Conservation (phyloP, 2,888 invertebrate genomes). For the Chouioia cunea region DNA sequence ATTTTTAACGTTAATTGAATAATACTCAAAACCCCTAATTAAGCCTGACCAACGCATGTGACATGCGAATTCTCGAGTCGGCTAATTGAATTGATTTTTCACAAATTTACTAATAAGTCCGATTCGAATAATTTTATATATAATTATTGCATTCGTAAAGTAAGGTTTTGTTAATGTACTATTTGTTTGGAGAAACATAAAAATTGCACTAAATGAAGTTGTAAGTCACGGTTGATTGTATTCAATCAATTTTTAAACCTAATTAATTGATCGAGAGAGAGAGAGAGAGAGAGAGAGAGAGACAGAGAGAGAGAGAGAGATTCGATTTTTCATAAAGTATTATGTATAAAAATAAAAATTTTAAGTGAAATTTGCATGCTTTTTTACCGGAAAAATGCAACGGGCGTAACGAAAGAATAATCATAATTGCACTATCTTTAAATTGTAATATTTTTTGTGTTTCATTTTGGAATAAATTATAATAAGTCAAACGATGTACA, state of each 20-base stretch:
- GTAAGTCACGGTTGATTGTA: not conserved
- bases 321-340: conserved; percentile 30
- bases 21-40: conserved; percentile 4
- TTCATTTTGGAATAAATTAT: conserved; percentile 19
- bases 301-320: too few relatives aligned
- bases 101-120: not conserved
- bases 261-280: too few relatives aligned
- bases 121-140: conserved; percentile 8
- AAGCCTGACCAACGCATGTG: conserved; percentile 1
- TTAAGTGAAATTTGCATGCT: conserved; percentile 10
- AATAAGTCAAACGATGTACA: conserved; percentile 31
- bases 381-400: conserved; percentile 14
- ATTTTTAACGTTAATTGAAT: not conserved
- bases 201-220: too few relatives aligned
- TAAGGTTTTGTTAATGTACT: too few relatives aligned
- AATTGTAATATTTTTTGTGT: conserved; percentile 15
- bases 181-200: too few relatives aligned
- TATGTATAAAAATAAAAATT: conserved; percentile 24
- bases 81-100: conserved; percentile 4
- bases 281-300: too few relatives aligned
- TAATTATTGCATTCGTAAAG: not conserved
- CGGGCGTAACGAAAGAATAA: not conserved
- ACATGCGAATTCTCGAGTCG: conserved; percentile 9
- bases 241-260: conserved; percentile 12
- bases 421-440: not conserved